Base-by-base conservation (phyloP, 2,113 vertebrate species). In the Corythoichthys intestinalis region DNA sequence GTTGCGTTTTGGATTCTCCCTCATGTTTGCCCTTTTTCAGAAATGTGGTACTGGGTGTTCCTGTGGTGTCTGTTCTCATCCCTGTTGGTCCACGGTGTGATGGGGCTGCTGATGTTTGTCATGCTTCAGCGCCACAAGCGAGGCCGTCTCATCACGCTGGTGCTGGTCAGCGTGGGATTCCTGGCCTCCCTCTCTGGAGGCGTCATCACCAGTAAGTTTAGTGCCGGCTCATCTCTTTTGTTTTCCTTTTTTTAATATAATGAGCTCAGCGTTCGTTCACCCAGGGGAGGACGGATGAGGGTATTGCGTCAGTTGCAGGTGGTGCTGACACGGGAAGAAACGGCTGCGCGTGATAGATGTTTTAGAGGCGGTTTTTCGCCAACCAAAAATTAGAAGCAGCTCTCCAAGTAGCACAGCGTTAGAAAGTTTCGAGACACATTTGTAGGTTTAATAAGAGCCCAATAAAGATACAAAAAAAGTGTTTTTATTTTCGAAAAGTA, bases 31-130 rank as follows among this genome's bases (percentile, higher is more conserved):
- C 84, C 66, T 80, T 79, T 14, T 87, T 73, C 94, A 98, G 96
- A 98, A 90, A 99, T 99, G 97, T 98, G 97, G 96, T 98, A 99
- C 92, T 99, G 96, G 96, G 93, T 99, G 85, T 99, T 99, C 92
- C 96, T 98, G 69, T 98, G 97, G 96, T 95, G 94, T 80, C 95
- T 98, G 82, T 99, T 99, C 94, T 98, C 96, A 70, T 98, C 96
- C 65, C 94, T 99, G 81, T 94, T 99, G 71, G 92, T 98, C 83
- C 96, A 99, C 71, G 93, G 96, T 73, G 94, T 93, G 66, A 92
- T 93, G 64, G 96, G 94, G 71, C 92, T 98, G 60, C 89, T 99
- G 84, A 98, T 98, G 96, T 93, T 98, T 75, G 93, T 98, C 76
- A 95, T 94, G 93, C 92, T 99, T 80, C 97, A 97, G 93, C 93